Base-by-base conservation (phyloP, 2,113 vertebrate genomes). In the Serilophus lunatus region DNA sequence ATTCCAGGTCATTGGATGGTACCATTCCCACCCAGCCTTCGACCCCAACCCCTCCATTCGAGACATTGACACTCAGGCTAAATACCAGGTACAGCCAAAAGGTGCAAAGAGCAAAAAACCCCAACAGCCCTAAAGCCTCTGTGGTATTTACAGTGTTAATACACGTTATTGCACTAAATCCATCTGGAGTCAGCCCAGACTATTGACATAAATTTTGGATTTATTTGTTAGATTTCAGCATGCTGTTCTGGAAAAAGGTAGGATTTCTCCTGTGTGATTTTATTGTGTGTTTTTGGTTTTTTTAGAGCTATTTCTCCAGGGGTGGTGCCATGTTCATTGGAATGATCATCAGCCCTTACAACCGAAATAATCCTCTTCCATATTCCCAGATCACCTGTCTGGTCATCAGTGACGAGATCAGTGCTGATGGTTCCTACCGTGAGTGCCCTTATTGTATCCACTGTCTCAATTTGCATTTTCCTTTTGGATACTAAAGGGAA, bases 311-410 rank as follows among this genome's bases (percentile, higher is more conserved):
- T 87, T 99, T 99, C 97, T 99, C 99, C 82, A 98, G 99, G 45
- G 99, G 99, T 10, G 99, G 99, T 66, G 99, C 99, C 82, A 99
- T 99, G 47, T 99, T 99, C 94, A 98, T 99, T 35, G 99, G 99
- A 45, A 99, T 99, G 98, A 99, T 99, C n/a, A 96, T 99, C 93
- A 99, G 99, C 91, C 99, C 99, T 9, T 99, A 99, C 91, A 99
- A 99, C 97, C 98, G 98, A 51, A 98, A 97, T 44, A 99, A 99
- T 90, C 96, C 98, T 61, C 99, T 99, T 22, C 99, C 99, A 0
- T 98, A 99, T 88, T 99, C 99, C 86, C 99, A 99, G 96, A 98
- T 99, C 23, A 99, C 99, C 89, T 99, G 99, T 93, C 95, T 99
- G 90, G 97, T 99, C 88, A 99, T 99, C 83, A 99, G 98, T 42